A percentile compares a stretch with the other conserved stretches of the same genome.
phyloP scores from a whole-genome alignment of 2,113 vertebrate species.

The Entosphenus tridentatus region DNA sequence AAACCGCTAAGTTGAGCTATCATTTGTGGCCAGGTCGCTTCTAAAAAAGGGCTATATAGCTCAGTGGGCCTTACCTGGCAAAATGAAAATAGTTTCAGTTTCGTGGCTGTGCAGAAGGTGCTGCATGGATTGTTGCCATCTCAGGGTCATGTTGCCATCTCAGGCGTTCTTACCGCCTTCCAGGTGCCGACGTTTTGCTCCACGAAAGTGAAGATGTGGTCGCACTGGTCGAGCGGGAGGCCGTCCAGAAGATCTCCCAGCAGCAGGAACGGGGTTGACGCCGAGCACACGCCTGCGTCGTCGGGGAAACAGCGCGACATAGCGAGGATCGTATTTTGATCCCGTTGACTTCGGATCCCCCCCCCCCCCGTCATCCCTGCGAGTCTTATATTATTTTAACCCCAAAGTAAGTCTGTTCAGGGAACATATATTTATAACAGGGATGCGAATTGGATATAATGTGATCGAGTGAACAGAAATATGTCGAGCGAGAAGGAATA shows the following conservation, averaged over 20 bases:
- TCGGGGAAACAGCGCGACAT: slow-evolving; percentile 8
- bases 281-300: slow-evolving; percentile 60
- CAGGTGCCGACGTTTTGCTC: slow-evolving; percentile 92
- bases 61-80: background rate
- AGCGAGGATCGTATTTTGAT: slow-evolving; percentile 10
- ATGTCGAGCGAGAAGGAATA: too few relatives aligned
- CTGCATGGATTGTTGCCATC: too few relatives aligned
- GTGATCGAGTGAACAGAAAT: too few relatives aligned
- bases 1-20: too few relatives aligned
- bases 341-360: background rate
- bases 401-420: background rate
- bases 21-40: too few relatives aligned
- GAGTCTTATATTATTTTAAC: background rate
- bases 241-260: slow-evolving; percentile 87
- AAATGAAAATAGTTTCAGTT: background rate
- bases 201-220: slow-evolving; percentile 86
- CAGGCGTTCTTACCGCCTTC: slow-evolving; percentile 52
- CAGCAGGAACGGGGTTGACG: slow-evolving; percentile 71
- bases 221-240: slow-evolving; percentile 79
- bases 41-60: too few relatives aligned
- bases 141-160: too few relatives aligned
- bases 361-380: background rate
- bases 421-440: background rate
- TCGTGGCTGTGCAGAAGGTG: background rate
- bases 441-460: background rate